Conservation (phyloP, 2,797 vertebrate genomes). For the Crenuchus spilurus region DNA sequence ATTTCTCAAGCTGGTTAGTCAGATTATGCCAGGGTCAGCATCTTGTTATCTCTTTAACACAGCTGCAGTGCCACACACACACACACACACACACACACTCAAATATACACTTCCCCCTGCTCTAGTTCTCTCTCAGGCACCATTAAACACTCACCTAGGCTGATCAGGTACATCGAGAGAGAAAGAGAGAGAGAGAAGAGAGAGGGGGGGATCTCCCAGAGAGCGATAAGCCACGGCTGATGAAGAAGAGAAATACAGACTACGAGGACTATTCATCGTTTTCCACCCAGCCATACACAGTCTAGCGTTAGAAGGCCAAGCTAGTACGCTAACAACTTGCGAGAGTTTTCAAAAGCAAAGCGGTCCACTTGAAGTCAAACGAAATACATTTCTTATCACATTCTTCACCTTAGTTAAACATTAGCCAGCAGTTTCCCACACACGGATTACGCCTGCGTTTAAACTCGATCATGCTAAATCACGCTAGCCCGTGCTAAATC, state of each 20-base stretch:
- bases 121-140: constrained; percentile 17
- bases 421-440: not conserved
- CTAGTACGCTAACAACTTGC: not conserved
- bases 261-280: constrained; percentile 31
- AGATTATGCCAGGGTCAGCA: constrained; percentile 32
- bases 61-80: constrained; percentile 22
- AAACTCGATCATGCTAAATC: not conserved
- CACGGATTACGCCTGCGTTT: not conserved
- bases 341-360: not conserved
- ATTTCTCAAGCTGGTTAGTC: not conserved
- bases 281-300: not conserved
- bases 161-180: constrained; percentile 3
- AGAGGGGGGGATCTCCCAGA: not conserved
- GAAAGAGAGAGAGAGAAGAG: not conserved
- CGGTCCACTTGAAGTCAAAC: not conserved
- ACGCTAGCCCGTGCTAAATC: not conserved
- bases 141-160: constrained; percentile 35
- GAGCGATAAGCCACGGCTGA: constrained; percentile 37
- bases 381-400: constrained; percentile 1
- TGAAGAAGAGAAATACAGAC: constrained; percentile 30
- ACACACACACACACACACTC: constrained; percentile 21
- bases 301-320: not conserved
- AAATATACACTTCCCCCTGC: not conserved
- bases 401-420: too few relatives aligned
- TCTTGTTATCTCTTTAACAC: constrained; percentile 47